phyloP scores from a whole-genome alignment of 2,888 invertebrate species.

The Lepetodrilus schrolli region DNA sequence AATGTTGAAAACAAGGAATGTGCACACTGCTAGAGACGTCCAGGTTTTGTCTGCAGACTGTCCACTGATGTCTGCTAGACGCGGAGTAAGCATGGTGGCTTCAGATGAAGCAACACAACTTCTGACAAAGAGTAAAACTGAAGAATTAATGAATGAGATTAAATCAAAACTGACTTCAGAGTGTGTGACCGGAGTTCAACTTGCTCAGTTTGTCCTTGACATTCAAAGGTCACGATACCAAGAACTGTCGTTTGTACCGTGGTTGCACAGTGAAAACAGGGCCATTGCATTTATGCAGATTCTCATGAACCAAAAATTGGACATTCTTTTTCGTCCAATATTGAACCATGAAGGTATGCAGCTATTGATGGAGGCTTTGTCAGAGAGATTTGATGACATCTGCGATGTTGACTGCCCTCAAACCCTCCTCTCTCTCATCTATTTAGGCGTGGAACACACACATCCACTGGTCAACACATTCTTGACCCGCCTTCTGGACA shows the following conservation, averaged over 20 bases:
- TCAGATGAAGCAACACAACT: too few species aligned
- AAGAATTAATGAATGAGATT: too few species aligned
- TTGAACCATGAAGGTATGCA: constrained; percentile 21
- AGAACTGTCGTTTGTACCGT: constrained; percentile 31
- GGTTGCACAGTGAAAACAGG: constrained; percentile 37
- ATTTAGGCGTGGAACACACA: constrained; percentile 22
- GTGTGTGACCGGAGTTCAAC: too few species aligned
- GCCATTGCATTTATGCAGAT: constrained; percentile 41
- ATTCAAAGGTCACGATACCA: constrained; percentile 33
- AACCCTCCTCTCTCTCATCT: constrained; percentile 24
- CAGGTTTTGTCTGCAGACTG: too few species aligned
- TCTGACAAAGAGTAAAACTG: too few species aligned
- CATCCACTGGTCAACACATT: background rate
- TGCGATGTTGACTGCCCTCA: constrained; percentile 31
- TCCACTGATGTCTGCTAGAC: too few species aligned
- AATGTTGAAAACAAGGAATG: too few species aligned
- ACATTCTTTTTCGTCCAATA: constrained; percentile 27
- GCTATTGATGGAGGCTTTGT: constrained; percentile 19
- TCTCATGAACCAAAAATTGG: constrained; percentile 36
- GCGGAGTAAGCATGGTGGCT: too few species aligned
- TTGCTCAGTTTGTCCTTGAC: background rate
- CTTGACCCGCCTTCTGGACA: constrained; percentile 21
- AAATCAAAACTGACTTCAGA: too few species aligned
- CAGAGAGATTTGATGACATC: constrained; percentile 25
- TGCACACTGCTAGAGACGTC: too few species aligned